Base-by-base conservation (phyloP, 2,888 invertebrate species). In the Ectropis crepuscularia region DNA sequence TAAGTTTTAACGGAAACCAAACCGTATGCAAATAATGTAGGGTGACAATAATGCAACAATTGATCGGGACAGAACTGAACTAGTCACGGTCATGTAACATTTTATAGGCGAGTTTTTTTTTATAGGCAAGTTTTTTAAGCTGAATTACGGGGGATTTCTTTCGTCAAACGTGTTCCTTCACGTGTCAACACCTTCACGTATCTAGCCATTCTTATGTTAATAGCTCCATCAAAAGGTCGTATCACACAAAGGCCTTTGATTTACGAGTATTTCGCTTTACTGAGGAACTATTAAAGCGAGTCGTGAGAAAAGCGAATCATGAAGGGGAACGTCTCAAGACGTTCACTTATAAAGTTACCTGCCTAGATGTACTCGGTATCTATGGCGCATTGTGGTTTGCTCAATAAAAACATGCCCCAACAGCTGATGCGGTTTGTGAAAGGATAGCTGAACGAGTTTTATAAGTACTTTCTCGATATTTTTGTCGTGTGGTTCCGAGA, bases 171-270 rank as follows among this genome's bases (percentile, higher is more conserved):
- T 84, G 90, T 89, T 88, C 86, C 85, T 76, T 86, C 80, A 83
- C 81, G 74, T 87, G 88, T 91, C 92, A 86, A 92, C 92, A 91
- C 92, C 91, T 90, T 90, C 90, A 82, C 87, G 85, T 75, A 70
- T 89, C 90, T 90, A 91, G 88, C 89, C 89, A 83, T 90, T 90
- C 81, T 84, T 85, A 90, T 89, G 86, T 88, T 90, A 89, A 87
- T 80, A 87, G 81, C 73, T 69, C 77, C 78, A 84, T 86, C 78
- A 87, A 89, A 90, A 89, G 90, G 85, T 88, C 83, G 82, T 77
- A 72, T 69, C 68, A 76, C 75, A 91, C 89, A 92, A 90, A 85
- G 82, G 76, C 73, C 80, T 82, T 86, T 90, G 91, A 92, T 90
- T 91, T 91, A 92, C 89, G 90, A 82, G 81, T 85, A 84, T 85